phyloP scores from a whole-genome alignment of 2,888 invertebrate species.

The Apoda limacodes region DNA sequence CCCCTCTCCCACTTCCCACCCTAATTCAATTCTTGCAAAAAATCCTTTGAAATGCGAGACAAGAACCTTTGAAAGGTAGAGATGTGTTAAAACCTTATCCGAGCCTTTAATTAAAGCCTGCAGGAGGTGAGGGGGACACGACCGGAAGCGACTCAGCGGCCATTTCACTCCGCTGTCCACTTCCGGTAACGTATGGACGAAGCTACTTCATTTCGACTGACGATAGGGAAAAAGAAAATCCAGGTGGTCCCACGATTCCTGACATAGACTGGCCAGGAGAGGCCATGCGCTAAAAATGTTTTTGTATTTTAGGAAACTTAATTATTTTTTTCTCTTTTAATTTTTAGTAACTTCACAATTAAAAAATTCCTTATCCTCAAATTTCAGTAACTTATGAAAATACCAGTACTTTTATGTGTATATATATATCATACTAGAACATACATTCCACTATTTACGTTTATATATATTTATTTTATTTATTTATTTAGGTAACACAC shows the following conservation, averaged over 20 bases:
- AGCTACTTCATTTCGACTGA: constrained; percentile 60
- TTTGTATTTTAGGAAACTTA: constrained; percentile 6
- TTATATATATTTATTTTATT: too few relatives aligned
- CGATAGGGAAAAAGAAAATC: constrained; percentile 50
- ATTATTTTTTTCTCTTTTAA: constrained; percentile 9
- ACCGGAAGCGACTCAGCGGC: constrained; percentile 35
- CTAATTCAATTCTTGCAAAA: constrained; percentile 26
- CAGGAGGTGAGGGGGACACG: constrained; percentile 24
- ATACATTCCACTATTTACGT: too few relatives aligned
- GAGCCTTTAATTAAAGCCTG: constrained; percentile 61
- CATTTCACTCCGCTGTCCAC: constrained; percentile 52
- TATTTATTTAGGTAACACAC: too few relatives aligned
- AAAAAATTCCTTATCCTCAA: too few relatives aligned
- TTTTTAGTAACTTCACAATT: neutral
- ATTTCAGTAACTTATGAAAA: too few relatives aligned
- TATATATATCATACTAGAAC: too few relatives aligned
- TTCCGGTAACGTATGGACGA: constrained; percentile 54
- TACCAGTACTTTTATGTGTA: too few relatives aligned
- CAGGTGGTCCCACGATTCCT: constrained; percentile 38
- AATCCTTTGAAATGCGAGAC: constrained; percentile 34
- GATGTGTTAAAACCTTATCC: constrained; percentile 62
- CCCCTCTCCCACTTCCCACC: constrained; percentile 19
- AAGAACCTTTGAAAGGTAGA: constrained; percentile 38
- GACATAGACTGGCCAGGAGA: constrained; percentile 28
- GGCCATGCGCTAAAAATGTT: constrained; percentile 8